These are phyloP conservation scores for Luehdorfia chinensis DNA, from an alignment of 1,140 invertebrate genomes.

Conservation along the genomic window DNA sequence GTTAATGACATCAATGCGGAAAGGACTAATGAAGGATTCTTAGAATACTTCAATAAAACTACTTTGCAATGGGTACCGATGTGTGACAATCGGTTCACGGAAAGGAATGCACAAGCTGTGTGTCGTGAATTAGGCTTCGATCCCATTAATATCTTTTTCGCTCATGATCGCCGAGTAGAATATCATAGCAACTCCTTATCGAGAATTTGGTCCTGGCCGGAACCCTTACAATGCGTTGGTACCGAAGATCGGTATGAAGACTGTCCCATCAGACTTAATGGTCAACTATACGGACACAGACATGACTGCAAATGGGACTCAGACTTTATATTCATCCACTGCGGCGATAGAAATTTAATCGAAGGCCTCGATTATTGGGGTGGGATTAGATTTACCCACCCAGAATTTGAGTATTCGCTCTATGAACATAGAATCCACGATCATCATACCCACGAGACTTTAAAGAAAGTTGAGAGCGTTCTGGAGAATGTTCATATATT, in stretches of 20 bases:
- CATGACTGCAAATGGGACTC: conserved; percentile 93
- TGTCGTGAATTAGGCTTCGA: conserved; percentile 96
- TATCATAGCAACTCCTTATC: conserved; percentile 90
- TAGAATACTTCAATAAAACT: conserved; percentile 97
- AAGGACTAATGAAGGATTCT: conserved; percentile 85
- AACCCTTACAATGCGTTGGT: conserved; percentile 91
- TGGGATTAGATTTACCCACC: conserved; percentile 93
- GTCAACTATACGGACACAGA: conserved; percentile 89
- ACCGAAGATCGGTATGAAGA: conserved; percentile 90
- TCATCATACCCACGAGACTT: conserved; percentile 84
- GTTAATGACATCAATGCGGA: conserved; percentile 71
- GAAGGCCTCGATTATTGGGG: conserved; percentile 93
- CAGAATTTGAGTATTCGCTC: conserved; percentile 91
- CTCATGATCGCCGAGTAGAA: conserved; percentile 88
- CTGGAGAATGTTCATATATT: conserved; percentile 91
- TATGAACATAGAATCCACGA: conserved; percentile 91
- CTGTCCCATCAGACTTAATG: conserved; percentile 93
- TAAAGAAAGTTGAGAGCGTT: conserved; percentile 83
- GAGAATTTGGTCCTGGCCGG: conserved; percentile 96
- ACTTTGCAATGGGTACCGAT: conserved; percentile 97
- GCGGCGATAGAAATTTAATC: conserved; percentile 87
- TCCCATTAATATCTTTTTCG: conserved; percentile 91
- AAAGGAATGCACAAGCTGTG: conserved; percentile 95
- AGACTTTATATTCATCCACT: conserved; percentile 95
- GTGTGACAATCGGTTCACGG: conserved; percentile 96